phyloP scores from a whole-genome alignment of 2,888 invertebrate genomes.

The Tiliacea aurago region DNA sequence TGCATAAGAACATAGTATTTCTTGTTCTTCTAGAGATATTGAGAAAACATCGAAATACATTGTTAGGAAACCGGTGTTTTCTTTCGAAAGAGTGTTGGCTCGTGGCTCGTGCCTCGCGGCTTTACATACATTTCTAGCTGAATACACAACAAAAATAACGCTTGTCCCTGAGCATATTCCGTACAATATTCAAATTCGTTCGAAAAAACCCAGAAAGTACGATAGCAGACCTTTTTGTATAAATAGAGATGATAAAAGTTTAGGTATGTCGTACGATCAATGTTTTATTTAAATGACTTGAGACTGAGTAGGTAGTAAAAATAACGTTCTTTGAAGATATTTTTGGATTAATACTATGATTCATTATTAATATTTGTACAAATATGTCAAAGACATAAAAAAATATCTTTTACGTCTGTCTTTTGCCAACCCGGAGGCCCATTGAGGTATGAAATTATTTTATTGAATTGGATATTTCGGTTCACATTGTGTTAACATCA shows the following conservation, averaged over 20 bases:
- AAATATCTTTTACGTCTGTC: background rate
- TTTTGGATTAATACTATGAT: slow-evolving; percentile 5
- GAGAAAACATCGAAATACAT: slow-evolving; percentile 25
- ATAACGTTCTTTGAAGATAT: slow-evolving; percentile 9
- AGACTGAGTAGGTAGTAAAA: background rate
- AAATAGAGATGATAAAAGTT: slow-evolving; percentile 5
- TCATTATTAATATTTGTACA: slow-evolving; percentile 8
- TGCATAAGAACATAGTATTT: slow-evolving; percentile 9
- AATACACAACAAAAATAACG: slow-evolving; percentile 35
- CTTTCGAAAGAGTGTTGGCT: slow-evolving; percentile 25
- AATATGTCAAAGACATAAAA: background rate
- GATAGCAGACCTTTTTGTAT: background rate
- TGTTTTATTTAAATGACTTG: slow-evolving; percentile 18
- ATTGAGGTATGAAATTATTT: slow-evolving; percentile 10
- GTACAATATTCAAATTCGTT: slow-evolving; percentile 5
- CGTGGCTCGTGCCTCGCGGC: slow-evolving; percentile 16
- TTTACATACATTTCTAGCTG: slow-evolving; percentile 46
- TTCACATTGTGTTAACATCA: background rate
- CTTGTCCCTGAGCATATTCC: slow-evolving; percentile 17
- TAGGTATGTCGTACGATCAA: slow-evolving; percentile 3
- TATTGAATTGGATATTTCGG: background rate
- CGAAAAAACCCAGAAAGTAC: slow-evolving; percentile 13
- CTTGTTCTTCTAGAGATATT: slow-evolving; percentile 21
- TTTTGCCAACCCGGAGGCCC: background rate
- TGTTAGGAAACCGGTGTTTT: slow-evolving; percentile 24